phyloP scores from a whole-genome alignment of 2,888 invertebrate genomes.

The Drosophila buzzatii region DNA sequence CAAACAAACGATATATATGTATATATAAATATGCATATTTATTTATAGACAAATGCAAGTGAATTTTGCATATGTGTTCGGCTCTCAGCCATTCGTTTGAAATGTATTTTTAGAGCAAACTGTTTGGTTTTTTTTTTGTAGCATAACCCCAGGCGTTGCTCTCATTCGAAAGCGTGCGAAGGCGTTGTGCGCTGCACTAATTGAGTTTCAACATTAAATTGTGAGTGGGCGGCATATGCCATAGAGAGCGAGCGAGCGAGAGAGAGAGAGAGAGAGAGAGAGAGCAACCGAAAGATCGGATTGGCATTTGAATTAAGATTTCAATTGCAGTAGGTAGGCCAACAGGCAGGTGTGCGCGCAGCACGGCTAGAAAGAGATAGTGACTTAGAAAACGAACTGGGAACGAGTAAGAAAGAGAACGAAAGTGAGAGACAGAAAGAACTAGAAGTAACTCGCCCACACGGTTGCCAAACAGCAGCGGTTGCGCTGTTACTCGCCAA shows the following conservation, averaged over 20 bases:
- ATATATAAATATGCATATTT: background rate
- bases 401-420: background rate
- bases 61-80: background rate
- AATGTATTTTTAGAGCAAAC: conserved; percentile 5
- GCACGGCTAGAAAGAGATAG: conserved; percentile 1
- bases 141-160: conserved; percentile 62
- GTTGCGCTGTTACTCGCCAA: conserved; percentile 22
- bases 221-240: conserved; percentile 19
- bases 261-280: background rate
- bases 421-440: background rate
- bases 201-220: conserved; percentile 69
- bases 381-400: background rate
- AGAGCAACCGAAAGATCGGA: conserved; percentile 16
- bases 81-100: background rate
- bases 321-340: background rate
- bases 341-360: background rate
- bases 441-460: conserved; percentile 36
- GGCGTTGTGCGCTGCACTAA: conserved; percentile 51
- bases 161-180: conserved; percentile 38
- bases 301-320: conserved; percentile 15
- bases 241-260: background rate
- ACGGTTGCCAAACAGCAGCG: conserved; percentile 47
- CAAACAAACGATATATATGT: background rate
- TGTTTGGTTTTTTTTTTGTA: conserved; percentile 22
- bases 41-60: background rate